Evolutionary conservation across 2,113 vertebrate species (phyloP), one percentile per base, ranked within the genome.

Genomic region (Psittacus erithacus): DNA sequence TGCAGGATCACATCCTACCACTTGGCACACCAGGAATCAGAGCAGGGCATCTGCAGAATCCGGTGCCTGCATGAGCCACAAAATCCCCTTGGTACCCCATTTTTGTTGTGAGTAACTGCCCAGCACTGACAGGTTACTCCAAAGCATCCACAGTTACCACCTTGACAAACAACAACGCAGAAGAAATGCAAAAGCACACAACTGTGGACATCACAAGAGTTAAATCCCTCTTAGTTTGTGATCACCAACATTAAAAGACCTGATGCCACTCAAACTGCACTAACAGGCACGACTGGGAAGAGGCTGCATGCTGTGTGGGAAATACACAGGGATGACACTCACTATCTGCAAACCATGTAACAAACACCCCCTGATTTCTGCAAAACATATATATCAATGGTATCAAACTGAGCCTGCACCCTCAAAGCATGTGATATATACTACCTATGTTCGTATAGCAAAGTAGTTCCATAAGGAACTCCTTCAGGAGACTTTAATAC

Each of bases 161-260:
- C 11, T 22, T 6, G 20, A 47, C n/a, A 38, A 18, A 22, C 9
- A 55, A 27, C 12, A 7, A 4, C 29, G n/a, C 7, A 39, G 7
- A 25, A 25, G 19, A 28, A 20, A 67, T 1, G 15, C 49, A 38
- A 52, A 29, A 50, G 5, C 11, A 17, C 5, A 1, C 6, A 3
- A 10, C 3, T 1, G 4, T 3, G 0, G 31, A 18, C 8, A 15
- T 3, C 33, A 9, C 1, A 8, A 47, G 24, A 29, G 13, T 16
- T 19, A 15, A 25, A 7, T 35, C 10, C n/a, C 8, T 71, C 55
- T 27, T 28, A 2, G 24, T 22, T 67, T 35, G 35, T 50, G 13
- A 39, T 70, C 23, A 11, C 6, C 2, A 8, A 9, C 28, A 55
- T 43, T 62, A 15, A 23, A 44, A 65, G 43, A 23, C 8, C 15